Evolutionary conservation across 1,140 invertebrate species (phyloP), one percentile per base, ranked within the genome.

Genomic region (Drosophila subpulchrella): DNA sequence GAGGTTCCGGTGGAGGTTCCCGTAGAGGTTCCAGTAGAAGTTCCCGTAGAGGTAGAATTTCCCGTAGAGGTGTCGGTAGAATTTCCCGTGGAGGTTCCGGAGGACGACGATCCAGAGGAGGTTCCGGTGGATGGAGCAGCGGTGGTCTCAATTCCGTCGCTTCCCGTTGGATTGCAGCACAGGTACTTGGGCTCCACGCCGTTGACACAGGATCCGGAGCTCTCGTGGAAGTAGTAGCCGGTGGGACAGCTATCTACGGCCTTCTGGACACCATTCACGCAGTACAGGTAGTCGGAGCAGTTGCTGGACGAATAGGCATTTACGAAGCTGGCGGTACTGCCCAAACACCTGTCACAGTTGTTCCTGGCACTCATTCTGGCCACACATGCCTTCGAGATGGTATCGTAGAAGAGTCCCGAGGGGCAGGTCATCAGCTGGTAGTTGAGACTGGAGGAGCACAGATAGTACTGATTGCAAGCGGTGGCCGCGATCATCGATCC

Each of bases 341-440:
- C 78, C 13, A 75, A 3, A 15, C 82, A 86, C 2, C 82, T 78
- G 51, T 86, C 81, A 32, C 82, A 86, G 32, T 78, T n/a, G 15
- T 80, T 81, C 8, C 44, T 55, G 7, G 82, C 82, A 12, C 41
- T 8, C 42, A 46, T 50, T 12, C 82, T 67, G n/a, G 41, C 27
- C 17, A 84, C 74, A 32, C 82, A 86, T 3, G 4, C 8, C 44
- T 67, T 20, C 8, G 36, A 60, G 11, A 60, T 17, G 39, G 68
- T 75, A 34, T 86, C 81, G 11, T 39, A 86, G 42, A 50, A 86
- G 39, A 39, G 55, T 7, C 55, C 48, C 7, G n/a, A 0, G 13
- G 30, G 10, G 44, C 82, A 86, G 12, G 56, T 77, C 48, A 42
- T 32, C 39, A 77, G 55, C 30, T 38, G 27, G 42, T 77, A 68